phyloP scores from a whole-genome alignment of 2,797 vertebrate species.

The Podarcis siculus region DNA sequence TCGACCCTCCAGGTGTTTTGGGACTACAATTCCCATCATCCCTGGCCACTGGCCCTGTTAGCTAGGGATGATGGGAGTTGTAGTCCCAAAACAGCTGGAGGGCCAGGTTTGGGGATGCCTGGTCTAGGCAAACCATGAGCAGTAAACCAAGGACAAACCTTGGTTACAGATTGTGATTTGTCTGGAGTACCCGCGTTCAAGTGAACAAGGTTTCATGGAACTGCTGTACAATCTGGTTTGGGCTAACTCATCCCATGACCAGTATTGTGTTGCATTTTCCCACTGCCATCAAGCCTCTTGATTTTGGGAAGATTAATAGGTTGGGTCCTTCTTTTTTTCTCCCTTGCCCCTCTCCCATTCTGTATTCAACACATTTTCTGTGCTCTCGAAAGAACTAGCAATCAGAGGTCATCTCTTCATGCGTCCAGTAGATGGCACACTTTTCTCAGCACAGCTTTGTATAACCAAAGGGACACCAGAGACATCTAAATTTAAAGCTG shows the following conservation, averaged over 20 bases:
- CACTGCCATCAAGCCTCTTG: neutral
- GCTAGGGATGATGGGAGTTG: too few species aligned
- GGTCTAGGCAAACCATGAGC: too few species aligned
- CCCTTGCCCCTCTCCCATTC: neutral
- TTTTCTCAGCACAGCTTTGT: slow-evolving; percentile 37
- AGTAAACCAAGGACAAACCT: too few species aligned
- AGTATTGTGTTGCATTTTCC: too few species aligned
- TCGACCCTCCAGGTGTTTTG: too few species aligned
- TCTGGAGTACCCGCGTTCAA: neutral
- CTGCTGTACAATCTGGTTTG: neutral
- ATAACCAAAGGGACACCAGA: neutral
- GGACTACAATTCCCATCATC: too few species aligned
- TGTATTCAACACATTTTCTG: neutral
- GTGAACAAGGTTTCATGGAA: too few species aligned
- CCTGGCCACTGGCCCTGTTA: too few species aligned
- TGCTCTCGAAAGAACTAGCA: neutral
- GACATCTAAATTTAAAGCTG: neutral
- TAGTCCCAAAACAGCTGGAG: too few species aligned
- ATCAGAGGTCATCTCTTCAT: neutral
- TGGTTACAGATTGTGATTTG: too few species aligned
- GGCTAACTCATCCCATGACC: neutral
- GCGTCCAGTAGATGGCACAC: slow-evolving; percentile 69
- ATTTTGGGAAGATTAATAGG: neutral
- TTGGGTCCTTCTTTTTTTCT: neutral
- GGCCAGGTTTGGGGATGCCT: too few species aligned